Percentiles rank a stretch among this genome's conserved stretches.
Conservation (phyloP, 2,888 invertebrate genomes). For the Metellina segmentata region DNA sequence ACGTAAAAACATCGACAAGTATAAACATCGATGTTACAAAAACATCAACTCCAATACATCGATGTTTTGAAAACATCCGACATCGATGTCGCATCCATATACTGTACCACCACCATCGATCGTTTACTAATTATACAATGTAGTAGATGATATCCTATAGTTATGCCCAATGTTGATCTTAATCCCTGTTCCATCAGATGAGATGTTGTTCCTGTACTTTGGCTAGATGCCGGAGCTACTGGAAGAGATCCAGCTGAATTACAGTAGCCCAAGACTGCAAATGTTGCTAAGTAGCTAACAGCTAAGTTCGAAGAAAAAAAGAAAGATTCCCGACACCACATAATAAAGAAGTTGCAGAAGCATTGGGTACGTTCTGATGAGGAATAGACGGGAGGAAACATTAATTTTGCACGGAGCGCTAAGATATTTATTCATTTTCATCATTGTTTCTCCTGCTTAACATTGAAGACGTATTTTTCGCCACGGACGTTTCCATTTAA, state of each 20-base stretch:
- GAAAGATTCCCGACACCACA: neutral
- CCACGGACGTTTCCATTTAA: no score
- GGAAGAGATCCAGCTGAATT: slow-evolving; percentile 21
- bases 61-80: no score
- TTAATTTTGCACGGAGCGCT: no score
- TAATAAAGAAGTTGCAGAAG: neutral
- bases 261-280: neutral
- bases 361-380: neutral
- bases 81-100: no score
- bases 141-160: neutral
- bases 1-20: no score
- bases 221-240: slow-evolving; percentile 9
- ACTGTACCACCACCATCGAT: no score
- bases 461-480: no score
- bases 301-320: neutral
- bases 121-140: neutral
- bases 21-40: no score
- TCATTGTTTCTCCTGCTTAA: no score
- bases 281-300: neutral
- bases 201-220: slow-evolving; percentile 17
- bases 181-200: neutral
- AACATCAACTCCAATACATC: no score
- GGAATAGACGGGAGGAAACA: neutral
- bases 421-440: neutral
- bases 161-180: neutral